Percentiles rank a stretch among this genome's conserved stretches.
phyloP scores from a whole-genome alignment of 2,113 vertebrate genomes.

The Nipponia nippon region DNA sequence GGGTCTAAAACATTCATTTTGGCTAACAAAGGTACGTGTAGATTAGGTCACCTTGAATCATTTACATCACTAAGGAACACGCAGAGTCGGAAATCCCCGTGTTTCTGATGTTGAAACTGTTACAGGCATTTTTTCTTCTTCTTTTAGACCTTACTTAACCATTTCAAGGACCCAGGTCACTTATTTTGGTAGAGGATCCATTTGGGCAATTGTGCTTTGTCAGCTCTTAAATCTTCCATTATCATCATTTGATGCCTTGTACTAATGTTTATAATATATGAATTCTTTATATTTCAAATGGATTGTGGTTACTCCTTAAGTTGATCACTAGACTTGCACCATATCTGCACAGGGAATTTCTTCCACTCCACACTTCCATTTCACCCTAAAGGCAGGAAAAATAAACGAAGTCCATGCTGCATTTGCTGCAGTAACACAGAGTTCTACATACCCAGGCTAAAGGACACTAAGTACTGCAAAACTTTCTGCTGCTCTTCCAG shows the following conservation, averaged over 20 bases:
- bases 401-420: fast-evolving
- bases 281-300: background rate
- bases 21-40: background rate
- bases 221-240: background rate
- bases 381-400: background rate
- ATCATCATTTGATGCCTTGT: background rate
- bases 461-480: background rate
- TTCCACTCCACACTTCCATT: background rate
- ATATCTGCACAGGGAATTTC: background rate
- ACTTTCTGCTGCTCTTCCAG: background rate
- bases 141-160: background rate
- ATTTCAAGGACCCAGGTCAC: background rate
- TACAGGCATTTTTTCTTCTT: background rate
- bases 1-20: background rate
- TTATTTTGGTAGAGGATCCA: background rate
- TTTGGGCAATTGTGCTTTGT: background rate
- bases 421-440: background rate
- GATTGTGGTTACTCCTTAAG: fast-evolving
- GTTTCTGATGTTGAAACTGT: background rate
- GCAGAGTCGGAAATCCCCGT: background rate
- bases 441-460: background rate
- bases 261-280: background rate
- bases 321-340: background rate
- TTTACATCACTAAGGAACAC: background rate
- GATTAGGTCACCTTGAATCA: background rate